phyloP scores from a whole-genome alignment of 35 echinoderm and acorn worm genomes.

The Apostichopus japonicus region DNA sequence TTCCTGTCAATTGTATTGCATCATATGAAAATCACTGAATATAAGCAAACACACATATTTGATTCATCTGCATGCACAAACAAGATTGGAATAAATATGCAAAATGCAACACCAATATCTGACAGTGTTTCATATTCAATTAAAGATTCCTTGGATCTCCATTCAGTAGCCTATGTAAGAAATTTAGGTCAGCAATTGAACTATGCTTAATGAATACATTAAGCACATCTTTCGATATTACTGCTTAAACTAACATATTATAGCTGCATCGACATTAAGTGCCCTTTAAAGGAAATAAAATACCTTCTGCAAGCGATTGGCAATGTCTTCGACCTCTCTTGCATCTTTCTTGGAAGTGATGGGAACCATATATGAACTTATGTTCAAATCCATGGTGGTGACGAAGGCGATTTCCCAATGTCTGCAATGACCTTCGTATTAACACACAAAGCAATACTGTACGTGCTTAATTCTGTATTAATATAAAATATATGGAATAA shows the following conservation, averaged over 20 bases:
- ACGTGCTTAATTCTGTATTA: no score
- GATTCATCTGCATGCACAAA: background rate
- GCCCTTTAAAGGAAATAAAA: background rate
- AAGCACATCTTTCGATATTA: no score
- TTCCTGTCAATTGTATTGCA: no score
- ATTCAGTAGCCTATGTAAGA: no score
- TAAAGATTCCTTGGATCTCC: no score
- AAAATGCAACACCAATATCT: background rate
- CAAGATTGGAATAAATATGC: background rate
- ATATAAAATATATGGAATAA: no score
- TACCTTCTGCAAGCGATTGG: slow-evolving; percentile 24
- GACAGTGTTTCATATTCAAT: background rate
- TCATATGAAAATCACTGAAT: no score
- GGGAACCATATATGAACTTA: background rate
- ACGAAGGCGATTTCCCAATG: background rate
- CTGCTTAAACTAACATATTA: no score
- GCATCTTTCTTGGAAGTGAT: slow-evolving; percentile 8
- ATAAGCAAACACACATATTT: background rate
- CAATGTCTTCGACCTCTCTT: slow-evolving; percentile 1
- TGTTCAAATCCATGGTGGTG: background rate
- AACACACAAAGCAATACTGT: background rate
- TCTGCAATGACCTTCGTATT: background rate
- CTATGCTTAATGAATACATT: no score
- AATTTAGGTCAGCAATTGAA: no score
- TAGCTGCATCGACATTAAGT: no score